Conservation (phyloP, 2,888 invertebrate species). For the Anaspis maculata region DNA sequence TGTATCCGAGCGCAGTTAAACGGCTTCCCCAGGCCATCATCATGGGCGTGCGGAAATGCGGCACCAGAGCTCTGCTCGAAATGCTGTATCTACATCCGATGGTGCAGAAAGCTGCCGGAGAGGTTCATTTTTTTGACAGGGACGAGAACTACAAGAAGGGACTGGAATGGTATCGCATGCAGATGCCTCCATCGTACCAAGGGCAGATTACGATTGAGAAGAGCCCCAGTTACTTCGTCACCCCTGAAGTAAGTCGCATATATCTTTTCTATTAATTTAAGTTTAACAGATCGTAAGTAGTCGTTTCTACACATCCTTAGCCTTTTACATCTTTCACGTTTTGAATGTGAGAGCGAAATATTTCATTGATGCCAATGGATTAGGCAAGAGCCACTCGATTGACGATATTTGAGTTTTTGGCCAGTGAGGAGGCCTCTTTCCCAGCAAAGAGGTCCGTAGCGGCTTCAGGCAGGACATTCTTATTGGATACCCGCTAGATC, state of each 20-base stretch:
- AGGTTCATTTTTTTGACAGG: constrained; percentile 95
- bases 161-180: constrained; percentile 88
- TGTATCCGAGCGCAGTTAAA: constrained; percentile 54
- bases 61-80: constrained; percentile 91
- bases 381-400: too few relatives aligned
- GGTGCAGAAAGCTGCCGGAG: constrained; percentile 87
- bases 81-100: constrained; percentile 91
- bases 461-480: too few relatives aligned
- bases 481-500: too few relatives aligned
- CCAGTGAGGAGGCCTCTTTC: too few relatives aligned
- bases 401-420: too few relatives aligned
- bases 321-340: too few relatives aligned
- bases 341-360: too few relatives aligned
- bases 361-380: too few relatives aligned
- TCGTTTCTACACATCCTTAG: too few relatives aligned
- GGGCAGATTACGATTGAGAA: constrained; percentile 95
- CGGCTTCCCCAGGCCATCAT: constrained; percentile 75
- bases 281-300: too few relatives aligned
- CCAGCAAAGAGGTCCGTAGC: too few relatives aligned
- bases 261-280: not conserved
- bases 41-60: constrained; percentile 93
- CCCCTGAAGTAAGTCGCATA: constrained; percentile 84
- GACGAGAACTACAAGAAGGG: constrained; percentile 88
- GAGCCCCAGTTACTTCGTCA: constrained; percentile 96
- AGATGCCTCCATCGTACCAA: constrained; percentile 88